Evolutionary conservation across 2,797 vertebrate genomes (phyloP).

Genomic region (Acrossocheilus fasciatus): DNA sequence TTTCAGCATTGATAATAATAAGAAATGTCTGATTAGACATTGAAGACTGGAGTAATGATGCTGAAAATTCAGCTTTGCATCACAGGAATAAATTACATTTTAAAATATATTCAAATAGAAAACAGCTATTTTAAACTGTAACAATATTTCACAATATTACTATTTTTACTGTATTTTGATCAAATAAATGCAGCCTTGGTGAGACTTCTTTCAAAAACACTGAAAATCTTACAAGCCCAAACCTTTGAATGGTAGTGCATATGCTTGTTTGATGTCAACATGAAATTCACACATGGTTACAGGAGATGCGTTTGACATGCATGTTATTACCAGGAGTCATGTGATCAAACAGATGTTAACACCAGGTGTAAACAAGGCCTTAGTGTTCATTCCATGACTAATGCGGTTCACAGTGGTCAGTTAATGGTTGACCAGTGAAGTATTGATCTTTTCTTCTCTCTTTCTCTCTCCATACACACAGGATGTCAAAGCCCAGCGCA

Average conservation of each 20-base stretch:
- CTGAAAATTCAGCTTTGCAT: not conserved
- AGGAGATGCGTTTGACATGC: not conserved
- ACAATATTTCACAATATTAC: not conserved
- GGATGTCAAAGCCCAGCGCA: conserved; percentile 93
- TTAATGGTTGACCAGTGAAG: not conserved
- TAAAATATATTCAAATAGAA: not conserved
- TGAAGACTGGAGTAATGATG: not conserved
- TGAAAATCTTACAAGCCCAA: not conserved
- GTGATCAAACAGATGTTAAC: conserved; percentile 1
- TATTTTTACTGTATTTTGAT: not conserved
- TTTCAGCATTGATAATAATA: not conserved
- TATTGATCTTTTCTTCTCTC: conserved; percentile 16
- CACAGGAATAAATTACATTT: not conserved
- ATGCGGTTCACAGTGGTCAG: not conserved
- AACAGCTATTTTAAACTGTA: not conserved
- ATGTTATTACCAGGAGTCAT: not conserved
- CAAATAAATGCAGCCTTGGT: not conserved
- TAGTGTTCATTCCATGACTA: not conserved
- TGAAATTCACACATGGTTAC: not conserved
- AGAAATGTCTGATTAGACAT: not conserved
- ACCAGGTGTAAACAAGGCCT: conserved; percentile 25
- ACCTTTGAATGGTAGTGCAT: not conserved
- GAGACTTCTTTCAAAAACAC: not conserved
- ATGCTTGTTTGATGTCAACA: not conserved
- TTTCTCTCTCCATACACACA: conserved; percentile 57